Evolutionary conservation across 2,113 vertebrate genomes (phyloP).

Genomic region (Dromas ardeola): DNA sequence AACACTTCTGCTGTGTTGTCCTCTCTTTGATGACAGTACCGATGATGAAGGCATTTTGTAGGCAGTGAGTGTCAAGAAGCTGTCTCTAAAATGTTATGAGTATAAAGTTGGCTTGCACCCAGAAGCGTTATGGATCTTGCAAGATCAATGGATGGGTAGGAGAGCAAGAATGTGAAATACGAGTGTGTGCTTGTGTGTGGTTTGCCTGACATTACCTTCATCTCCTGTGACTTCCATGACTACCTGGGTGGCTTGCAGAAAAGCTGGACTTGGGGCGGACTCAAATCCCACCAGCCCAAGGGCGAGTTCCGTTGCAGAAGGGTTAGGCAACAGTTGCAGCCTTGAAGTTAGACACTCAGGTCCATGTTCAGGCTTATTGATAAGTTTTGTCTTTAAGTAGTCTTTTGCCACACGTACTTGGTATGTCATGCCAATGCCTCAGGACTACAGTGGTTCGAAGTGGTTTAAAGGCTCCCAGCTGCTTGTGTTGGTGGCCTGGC

Average conservation of each 20-base stretch:
- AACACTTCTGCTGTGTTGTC: background rate
- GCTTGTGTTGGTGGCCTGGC: background rate
- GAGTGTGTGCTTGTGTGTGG: background rate
- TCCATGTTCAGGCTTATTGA: background rate
- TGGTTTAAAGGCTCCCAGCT: background rate
- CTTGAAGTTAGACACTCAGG: background rate
- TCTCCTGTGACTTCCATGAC: background rate
- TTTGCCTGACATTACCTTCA: background rate
- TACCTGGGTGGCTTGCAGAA: background rate
- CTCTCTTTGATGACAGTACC: background rate
- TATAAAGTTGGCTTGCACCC: background rate
- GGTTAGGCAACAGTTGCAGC: background rate
- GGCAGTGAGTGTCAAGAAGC: background rate
- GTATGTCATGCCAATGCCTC: background rate
- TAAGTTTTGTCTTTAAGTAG: background rate
- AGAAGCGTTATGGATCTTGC: background rate
- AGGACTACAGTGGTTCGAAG: background rate
- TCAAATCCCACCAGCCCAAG: background rate
- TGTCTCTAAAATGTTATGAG: background rate
- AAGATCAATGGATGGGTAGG: constrained; percentile 5
- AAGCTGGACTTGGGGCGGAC: background rate
- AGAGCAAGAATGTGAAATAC: constrained; percentile 7
- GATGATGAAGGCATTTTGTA: background rate
- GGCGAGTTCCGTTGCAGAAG: background rate
- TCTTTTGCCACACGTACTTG: background rate